A percentile compares a stretch with the other conserved stretches of the same genome.
These are phyloP conservation scores for Selene dorsalis DNA, from an alignment of 2,797 vertebrate genomes.

Conservation along the genomic window DNA sequence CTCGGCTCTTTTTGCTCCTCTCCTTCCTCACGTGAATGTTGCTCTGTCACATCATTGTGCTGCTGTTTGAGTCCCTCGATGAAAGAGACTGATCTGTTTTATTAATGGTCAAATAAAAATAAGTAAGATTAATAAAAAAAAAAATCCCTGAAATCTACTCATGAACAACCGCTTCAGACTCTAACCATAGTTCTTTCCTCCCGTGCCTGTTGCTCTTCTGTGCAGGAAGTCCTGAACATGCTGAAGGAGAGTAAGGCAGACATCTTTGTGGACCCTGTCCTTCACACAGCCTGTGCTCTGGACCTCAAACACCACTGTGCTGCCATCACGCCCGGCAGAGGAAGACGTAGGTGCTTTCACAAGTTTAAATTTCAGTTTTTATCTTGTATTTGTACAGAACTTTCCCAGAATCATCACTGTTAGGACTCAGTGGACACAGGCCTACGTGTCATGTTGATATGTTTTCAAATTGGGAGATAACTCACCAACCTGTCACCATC, in stretches of 20 bases:
- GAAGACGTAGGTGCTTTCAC: constrained; percentile 88
- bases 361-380: not conserved
- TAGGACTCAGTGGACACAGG: not conserved
- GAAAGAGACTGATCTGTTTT: not conserved
- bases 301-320: constrained; percentile 98
- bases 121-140: not conserved
- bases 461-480: not conserved
- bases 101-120: not conserved
- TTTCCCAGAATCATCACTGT: not conserved
- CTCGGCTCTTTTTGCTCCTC: no score
- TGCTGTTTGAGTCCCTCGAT: no score
- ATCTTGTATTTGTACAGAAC: not conserved
- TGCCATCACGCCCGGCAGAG: constrained; percentile 92
- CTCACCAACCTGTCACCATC: not conserved
- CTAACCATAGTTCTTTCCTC: no score
- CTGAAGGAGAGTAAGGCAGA: constrained; percentile 98
- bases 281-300: constrained; percentile 96
- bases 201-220: not conserved
- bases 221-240: constrained; percentile 96
- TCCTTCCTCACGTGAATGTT: no score
- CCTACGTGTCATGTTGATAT: not conserved
- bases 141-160: not conserved
- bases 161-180: not conserved
- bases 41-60: no score
- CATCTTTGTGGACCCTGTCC: constrained; percentile 97